A percentile compares a stretch with the other conserved stretches of the same genome.
phyloP scores from a whole-genome alignment of 2,888 invertebrate species.

The Sipunculus nudus region DNA sequence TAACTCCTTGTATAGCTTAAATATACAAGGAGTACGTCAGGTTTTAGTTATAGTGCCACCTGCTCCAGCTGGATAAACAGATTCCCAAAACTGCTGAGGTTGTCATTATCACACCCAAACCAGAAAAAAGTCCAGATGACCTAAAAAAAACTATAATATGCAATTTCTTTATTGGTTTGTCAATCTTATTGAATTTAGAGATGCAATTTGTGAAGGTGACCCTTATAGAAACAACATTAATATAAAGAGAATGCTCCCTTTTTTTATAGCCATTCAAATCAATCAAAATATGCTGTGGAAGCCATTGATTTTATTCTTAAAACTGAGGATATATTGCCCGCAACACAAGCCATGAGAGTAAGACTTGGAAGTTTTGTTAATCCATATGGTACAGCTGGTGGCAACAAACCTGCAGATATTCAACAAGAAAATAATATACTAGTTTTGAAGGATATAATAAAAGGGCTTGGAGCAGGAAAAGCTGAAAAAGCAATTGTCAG shows the following conservation, averaged over 20 bases:
- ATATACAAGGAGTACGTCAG: too few species aligned
- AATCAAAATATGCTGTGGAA: background rate
- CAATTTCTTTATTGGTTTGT: slow-evolving; percentile 1
- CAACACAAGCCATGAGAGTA: background rate
- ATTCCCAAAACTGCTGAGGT: too few species aligned
- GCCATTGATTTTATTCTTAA: background rate
- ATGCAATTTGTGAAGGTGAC: slow-evolving; percentile 1
- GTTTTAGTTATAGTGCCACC: too few species aligned
- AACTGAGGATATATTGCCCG: background rate
- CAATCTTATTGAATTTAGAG: background rate
- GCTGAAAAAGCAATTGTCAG: background rate
- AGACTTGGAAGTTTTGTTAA: background rate
- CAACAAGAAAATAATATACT: slow-evolving; percentile 9
- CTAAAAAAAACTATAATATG: background rate
- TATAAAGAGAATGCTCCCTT: slow-evolving; percentile 1
- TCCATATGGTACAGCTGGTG: background rate
- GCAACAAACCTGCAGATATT: slow-evolving; percentile 5
- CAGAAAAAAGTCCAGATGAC: background rate
- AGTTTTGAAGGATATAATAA: background rate
- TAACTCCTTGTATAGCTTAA: too few species aligned
- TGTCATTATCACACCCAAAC: background rate
- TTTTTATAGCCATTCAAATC: background rate
- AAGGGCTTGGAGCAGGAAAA: slow-evolving; percentile 3
- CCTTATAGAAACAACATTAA: background rate
- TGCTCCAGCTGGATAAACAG: too few species aligned